These are phyloP conservation scores for Cardiocondyla obscurior DNA, from an alignment of 1,140 invertebrate species.

Conservation along the genomic window DNA sequence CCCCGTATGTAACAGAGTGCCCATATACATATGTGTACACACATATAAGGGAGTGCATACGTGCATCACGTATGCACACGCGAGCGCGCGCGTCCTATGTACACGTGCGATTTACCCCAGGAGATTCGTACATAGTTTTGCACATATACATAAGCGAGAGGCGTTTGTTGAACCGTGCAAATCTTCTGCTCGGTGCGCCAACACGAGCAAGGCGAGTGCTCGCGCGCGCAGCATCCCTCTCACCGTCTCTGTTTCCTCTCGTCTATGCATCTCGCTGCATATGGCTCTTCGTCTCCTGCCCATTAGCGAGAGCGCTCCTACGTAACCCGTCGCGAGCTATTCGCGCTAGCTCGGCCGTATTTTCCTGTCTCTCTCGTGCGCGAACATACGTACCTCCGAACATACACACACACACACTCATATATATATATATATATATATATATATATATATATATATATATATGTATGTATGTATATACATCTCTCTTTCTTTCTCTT, in stretches of 20 bases:
- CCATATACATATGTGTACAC: background rate
- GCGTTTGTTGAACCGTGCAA: constrained; percentile 58
- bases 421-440: no score
- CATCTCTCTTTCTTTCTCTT: background rate
- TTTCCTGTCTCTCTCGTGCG: constrained; percentile 29
- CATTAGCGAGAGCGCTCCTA: constrained; percentile 45
- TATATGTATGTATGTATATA: no score
- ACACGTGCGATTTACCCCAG: constrained; percentile 48
- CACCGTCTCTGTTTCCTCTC: background rate
- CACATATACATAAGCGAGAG: constrained; percentile 52
- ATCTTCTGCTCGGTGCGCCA: constrained; percentile 51
- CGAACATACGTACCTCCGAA: background rate
- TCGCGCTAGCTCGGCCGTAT: constrained; percentile 30
- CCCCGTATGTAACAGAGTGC: constrained; percentile 7
- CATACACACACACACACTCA: no score
- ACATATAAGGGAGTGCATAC: background rate
- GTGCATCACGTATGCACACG: background rate
- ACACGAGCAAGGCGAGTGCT: constrained; percentile 10
- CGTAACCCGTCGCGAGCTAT: constrained; percentile 44
- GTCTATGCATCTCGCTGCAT: constrained; percentile 55
- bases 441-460: no score
- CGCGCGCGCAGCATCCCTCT: constrained; percentile 20
- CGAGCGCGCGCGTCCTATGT: constrained; percentile 7
- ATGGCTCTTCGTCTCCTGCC: constrained; percentile 35
- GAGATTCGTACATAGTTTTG: constrained; percentile 56